Evolutionary conservation across 1,140 invertebrate genomes (phyloP), one percentile per base, ranked within the genome.

Genomic region (Mycetomoellerius zeteki): DNA sequence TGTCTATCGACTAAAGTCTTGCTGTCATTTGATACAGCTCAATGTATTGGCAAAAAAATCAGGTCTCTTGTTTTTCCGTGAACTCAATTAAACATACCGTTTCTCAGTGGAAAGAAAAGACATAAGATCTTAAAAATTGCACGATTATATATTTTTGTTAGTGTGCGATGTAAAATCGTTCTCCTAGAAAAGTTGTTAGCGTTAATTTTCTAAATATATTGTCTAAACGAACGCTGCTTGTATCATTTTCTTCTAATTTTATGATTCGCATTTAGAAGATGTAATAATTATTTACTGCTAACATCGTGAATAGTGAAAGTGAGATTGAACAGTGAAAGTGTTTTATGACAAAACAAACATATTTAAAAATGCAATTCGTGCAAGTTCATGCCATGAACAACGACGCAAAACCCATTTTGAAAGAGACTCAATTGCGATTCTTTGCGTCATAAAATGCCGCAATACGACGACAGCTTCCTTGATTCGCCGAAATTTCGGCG

Each of bases 401-500:
- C 7, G 43, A 58, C 30, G 56, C 24, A n/a, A 64, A 27, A 30
- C 58, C 27, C 12, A 62, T 14, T 27, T 14, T 60, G 52, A 75
- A 47, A 21, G 69, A 43, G 33, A 27, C 71, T 85, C 50, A 52
- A 54, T 58, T 47, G 52, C 30, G 27, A 6, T 24, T 56, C 2
- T 16, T 54, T 5, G 50, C 7, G 5, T 69, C 71, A 54, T 73
- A 92, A 90, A 81, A 95, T 95, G 95, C 94, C 95, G 62, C 94
- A 95, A 56, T 95, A 95, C 93, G 95, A 95, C 91, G 95, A 95
- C 60, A 93, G 92, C 16, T 95, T 95, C 77, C 92, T 95, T 33
- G 92, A 95, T 72, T 95, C 94, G 85, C 94, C 94, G 76, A 87
- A 94, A 58, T 95, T 95, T 87, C 93, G 94, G 67, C 93, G 94